Base-by-base conservation (phyloP, 53 echinoderm and acorn worm species). In the Crossaster papposus region DNA sequence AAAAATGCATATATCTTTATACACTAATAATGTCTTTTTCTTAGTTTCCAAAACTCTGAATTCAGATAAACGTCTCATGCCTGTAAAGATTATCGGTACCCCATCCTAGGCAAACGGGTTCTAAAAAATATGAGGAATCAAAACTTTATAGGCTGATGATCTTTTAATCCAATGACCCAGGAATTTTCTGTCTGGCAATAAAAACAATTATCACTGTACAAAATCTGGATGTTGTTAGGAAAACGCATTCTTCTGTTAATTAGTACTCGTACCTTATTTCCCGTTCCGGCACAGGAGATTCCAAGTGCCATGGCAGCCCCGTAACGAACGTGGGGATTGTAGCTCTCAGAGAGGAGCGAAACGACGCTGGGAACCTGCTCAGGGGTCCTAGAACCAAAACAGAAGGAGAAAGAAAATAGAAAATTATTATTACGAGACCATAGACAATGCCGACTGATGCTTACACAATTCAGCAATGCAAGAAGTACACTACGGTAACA, bases 221-320 rank as follows among this genome's bases (percentile, higher is more conserved):
- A 20, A 58, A 15, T 58, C 14, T 15, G 12, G 22, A 18, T 58
- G 58, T 15, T 11, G 22, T 11, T 17, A 58, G 58, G 7, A 58
- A 11, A 58, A 58, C 17, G 2, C 15, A 58, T 58, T 15, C 58
- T 17, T 14, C 22, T 2, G 68, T 1, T 68, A n/a, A 68, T 26
- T 14, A 26, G 6, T 68, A 54, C 33, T 17, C 72, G 23, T 81
- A 97, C 97, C 95, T 97, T 97, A 82, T 89, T 95, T 52, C 97
- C 97, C 26, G 97, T 94, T 20, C 97, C 97, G 82, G 97, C 97
- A 83, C 97, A 97, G 1, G 97, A 94, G 80, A 97, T 97, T 34
- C 95, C 97, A 3, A 97, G 83, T 0, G 97, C 96, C 97, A 97
- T 97, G 36, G 97, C 97, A 58, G 97, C 94, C 62, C 97, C 97